phyloP scores from a whole-genome alignment of 2,888 invertebrate species.

The Epinotia demarniana region DNA sequence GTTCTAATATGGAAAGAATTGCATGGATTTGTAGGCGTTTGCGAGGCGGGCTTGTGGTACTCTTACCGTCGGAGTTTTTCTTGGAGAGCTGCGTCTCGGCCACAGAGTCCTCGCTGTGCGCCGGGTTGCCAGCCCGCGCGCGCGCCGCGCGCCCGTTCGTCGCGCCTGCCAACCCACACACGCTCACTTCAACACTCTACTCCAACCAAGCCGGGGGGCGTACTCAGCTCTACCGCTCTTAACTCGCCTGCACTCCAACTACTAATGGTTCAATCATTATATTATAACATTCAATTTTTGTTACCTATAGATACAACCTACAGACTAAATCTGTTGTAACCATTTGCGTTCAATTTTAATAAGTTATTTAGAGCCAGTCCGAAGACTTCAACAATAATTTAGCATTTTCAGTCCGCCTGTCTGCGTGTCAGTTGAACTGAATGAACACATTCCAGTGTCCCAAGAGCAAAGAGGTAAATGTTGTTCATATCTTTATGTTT shows the following conservation, averaged over 20 bases:
- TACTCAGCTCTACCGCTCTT: conserved; percentile 26
- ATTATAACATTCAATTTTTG: conserved; percentile 1
- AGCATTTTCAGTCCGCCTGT: conserved; percentile 58
- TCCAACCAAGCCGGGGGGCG: conserved; percentile 20
- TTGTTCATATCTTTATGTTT: conserved; percentile 1
- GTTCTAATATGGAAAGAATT: conserved; percentile 63
- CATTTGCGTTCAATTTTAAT: neutral
- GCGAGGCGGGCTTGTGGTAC: conserved; percentile 54
- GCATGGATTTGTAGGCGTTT: conserved; percentile 53
- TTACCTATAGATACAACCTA: neutral
- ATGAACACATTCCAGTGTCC: conserved; percentile 50
- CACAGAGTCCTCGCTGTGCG: conserved; percentile 93
- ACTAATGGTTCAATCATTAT: conserved; percentile 10
- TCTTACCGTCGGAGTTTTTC: conserved; percentile 94
- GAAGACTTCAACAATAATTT: conserved; percentile 48
- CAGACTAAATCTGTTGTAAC: neutral
- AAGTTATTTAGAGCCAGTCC: conserved; percentile 1
- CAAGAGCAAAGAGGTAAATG: neutral
- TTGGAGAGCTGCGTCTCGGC: conserved; percentile 91
- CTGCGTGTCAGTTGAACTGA: conserved; percentile 57
- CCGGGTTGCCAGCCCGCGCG: conserved; percentile 84
- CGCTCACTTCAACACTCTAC: conserved; percentile 74
- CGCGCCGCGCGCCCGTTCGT: conserved; percentile 73
- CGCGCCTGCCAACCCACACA: conserved; percentile 81
- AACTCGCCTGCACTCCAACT: conserved; percentile 10